These are phyloP conservation scores for Telenomus remus DNA, from an alignment of 1,140 invertebrate species.

Conservation along the genomic window DNA sequence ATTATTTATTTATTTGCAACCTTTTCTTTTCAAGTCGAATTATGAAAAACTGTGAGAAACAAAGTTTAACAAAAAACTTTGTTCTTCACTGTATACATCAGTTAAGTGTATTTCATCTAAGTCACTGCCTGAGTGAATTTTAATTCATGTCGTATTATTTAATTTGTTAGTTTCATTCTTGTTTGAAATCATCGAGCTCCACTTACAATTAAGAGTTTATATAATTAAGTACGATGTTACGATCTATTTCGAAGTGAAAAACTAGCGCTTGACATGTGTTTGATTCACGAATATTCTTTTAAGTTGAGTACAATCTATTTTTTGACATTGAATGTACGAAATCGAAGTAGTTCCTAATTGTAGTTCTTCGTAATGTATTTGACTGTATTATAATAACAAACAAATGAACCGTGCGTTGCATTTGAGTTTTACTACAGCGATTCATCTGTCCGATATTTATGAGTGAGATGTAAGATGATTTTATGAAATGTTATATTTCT, in stretches of 20 bases:
- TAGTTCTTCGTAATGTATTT: constrained; percentile 26
- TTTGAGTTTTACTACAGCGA: constrained; percentile 14
- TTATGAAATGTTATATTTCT: not conserved
- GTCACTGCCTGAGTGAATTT: constrained; percentile 50
- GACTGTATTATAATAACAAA: constrained; percentile 13
- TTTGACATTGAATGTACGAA: constrained; percentile 19
- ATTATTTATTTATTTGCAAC: constrained; percentile 35
- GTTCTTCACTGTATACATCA: too few species aligned
- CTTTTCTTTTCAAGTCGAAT: too few species aligned
- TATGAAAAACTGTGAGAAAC: too few species aligned
- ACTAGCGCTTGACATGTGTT: constrained; percentile 3
- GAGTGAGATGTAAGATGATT: constrained; percentile 18
- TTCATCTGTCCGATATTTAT: constrained; percentile 21
- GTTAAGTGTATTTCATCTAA: constrained; percentile 40
- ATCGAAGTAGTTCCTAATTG: constrained; percentile 46
- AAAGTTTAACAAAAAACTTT: too few species aligned
- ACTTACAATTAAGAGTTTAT: not conserved
- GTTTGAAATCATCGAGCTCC: not conserved
- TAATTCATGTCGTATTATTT: constrained; percentile 54
- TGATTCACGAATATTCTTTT: constrained; percentile 10
- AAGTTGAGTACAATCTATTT: constrained; percentile 33
- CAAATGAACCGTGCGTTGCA: constrained; percentile 8
- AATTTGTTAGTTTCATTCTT: constrained; percentile 14
- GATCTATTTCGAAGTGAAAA: constrained; percentile 1
- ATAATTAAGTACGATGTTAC: not conserved